Percentiles rank a stretch among this genome's conserved stretches.
Conservation (phyloP, 1,140 invertebrate genomes). For the Pogonognathellus flavescens region DNA sequence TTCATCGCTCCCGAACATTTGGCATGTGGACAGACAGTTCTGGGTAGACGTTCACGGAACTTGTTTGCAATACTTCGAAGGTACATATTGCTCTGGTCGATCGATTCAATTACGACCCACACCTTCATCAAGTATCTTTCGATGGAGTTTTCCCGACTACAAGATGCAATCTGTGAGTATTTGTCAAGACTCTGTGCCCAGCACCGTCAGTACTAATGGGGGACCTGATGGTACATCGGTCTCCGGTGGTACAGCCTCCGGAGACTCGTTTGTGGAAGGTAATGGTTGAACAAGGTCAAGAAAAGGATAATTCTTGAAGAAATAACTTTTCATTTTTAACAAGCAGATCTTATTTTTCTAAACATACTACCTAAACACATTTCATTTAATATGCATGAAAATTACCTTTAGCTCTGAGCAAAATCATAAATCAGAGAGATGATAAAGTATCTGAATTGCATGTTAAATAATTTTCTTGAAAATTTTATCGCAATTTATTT, state of each 20-base stretch:
- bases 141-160: constrained; percentile 59
- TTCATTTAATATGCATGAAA: no score
- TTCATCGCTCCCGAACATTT: constrained; percentile 39
- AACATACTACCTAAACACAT: no score
- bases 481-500: background rate
- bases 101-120: constrained; percentile 53
- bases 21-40: constrained; percentile 30
- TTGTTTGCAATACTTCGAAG: constrained; percentile 60
- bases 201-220: background rate
- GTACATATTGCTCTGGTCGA: constrained; percentile 45
- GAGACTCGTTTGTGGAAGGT: background rate
- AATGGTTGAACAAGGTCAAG: background rate
- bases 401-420: background rate
- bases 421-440: background rate
- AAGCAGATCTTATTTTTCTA: no score
- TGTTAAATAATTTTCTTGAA: background rate
- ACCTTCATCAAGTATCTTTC: constrained; percentile 10
- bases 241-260: background rate
- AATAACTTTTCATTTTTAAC: background rate
- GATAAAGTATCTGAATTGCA: background rate
- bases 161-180: constrained; percentile 47
- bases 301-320: background rate
- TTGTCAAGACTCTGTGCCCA: constrained; percentile 36
- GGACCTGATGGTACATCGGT: background rate
- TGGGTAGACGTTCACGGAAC: constrained; percentile 56